Evolutionary conservation across 2,113 vertebrate genomes (phyloP), one percentile per base, ranked within the genome.

Genomic region (Proteles cristata): DNA sequence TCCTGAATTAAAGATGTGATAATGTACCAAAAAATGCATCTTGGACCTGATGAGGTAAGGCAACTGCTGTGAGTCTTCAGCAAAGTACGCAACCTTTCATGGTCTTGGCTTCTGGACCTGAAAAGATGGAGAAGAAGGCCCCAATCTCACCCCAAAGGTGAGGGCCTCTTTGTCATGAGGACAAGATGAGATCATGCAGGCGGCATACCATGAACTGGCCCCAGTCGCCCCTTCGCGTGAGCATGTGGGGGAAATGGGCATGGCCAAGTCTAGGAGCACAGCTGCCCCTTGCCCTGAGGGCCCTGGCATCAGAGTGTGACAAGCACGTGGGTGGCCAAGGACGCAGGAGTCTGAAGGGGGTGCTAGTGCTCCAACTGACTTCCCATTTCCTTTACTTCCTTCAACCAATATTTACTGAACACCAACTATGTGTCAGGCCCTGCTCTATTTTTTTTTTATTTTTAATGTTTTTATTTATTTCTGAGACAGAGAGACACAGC

Each of bases 291-390:
- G 0, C 19, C 15, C 61, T 3, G 17, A 2, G 4, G 14, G 2
- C 11, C 61, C 19, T 31, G 53, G n/a, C 74, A 4, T 33, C 15
- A 6, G 63, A 4, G 2, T 21, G 11, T 16, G n/a, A 35, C 5
- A n/a, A 31, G 53, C 71, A 43, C 19, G 1, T 4, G 19, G 66
- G 76, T 58, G 2, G 73, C 66, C 3, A 4, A 65, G 23, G 74
- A 73, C 2, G 0, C 0, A 1, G 4, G 19, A 28, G n/a, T 11
- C 55, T 45, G 25, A 17, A 0, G 0, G 2, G 4, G 43, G 39
- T 1, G 63, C 16, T 26, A 0, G 23, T 7, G 43, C 74, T 63
- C 43, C 3, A 6, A 11, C 12, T 2, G 23, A 82, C 21, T 43
- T 21, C 31, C 58, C 11, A 11, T 12, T 53, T 71, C 76, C 73